Evolutionary conservation across 1,140 invertebrate species (phyloP), one percentile per base, ranked within the genome.

Genomic region (Hyles vespertilio): DNA sequence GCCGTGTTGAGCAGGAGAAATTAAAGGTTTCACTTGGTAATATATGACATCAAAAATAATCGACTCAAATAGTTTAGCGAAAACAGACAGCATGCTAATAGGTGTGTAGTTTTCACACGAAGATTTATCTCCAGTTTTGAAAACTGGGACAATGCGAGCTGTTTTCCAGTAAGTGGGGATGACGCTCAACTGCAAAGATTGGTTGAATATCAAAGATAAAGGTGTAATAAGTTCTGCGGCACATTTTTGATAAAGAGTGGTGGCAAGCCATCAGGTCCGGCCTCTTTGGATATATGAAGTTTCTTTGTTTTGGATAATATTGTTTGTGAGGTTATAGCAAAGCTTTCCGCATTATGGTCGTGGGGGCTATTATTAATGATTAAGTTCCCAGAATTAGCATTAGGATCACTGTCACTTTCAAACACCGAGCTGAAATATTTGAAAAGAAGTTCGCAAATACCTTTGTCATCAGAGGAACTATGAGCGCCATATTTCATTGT

Each of bases 31-130:
- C 36, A 8, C 36, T 40, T 40, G 36, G 8, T 5, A 40, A 40
- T 40, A 40, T 8, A 40, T 5, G 11, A 51, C 8, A 33, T 11
- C 32, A 32, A 1, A 51, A 32, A 51, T 10, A 32, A 51, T 3
- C 3, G 49, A 51, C 32, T 51, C 49, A 32, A 65, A 55, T 43
- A 61, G 4, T 51, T 65, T 65, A 9, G 63, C 12, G n/a, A 61
- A 54, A 43, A 54, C 54, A 11, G 63, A 65, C 9, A 65, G 12
- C 5, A 65, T 65, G 33, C 63, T 65, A 4, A 65, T 61, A n/a
- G 63, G 50, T 36, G 55, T 53, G 44, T 61, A 61, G 49, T 65
- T 65, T 46, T 49, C 51, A 48, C 63, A 65, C 0, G 8, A 3
- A 12, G 63, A 54, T 10, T 43, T 55, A 36, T 65, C 63, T 9